Evolutionary conservation across 1,140 invertebrate species (phyloP).

Genomic region (Tenebrio molitor): DNA sequence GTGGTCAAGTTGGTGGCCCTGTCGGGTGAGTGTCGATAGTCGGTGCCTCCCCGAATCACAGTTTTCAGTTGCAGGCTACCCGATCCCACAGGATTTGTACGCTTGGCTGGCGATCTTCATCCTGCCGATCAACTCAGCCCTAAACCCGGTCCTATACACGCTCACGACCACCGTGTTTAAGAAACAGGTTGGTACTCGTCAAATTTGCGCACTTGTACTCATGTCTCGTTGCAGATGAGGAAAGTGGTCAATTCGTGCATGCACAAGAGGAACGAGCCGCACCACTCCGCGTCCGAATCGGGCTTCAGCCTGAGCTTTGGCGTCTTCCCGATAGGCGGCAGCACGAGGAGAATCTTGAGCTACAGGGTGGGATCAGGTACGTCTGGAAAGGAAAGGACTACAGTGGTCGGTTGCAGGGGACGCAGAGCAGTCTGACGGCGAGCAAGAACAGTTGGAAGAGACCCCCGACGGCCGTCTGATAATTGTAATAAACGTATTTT

Average conservation of each 20-base stretch:
- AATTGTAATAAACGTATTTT: conserved; percentile 38
- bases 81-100: conserved; percentile 70
- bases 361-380: conserved; percentile 48
- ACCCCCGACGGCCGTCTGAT: conserved; percentile 54
- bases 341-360: conserved; percentile 50
- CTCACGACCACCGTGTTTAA: conserved; percentile 74
- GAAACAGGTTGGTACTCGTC: conserved; percentile 66
- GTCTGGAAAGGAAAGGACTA: conserved; percentile 16
- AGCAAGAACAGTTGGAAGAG: conserved; percentile 58
- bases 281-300: conserved; percentile 58
- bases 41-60: conserved; percentile 1
- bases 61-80: conserved; percentile 62
- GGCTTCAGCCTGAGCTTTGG: conserved; percentile 60
- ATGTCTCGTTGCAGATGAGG: conserved; percentile 49
- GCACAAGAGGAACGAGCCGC: conserved; percentile 47
- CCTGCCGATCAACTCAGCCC: conserved; percentile 78
- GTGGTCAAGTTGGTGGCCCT: conserved; percentile 73
- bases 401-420: conserved; percentile 52
- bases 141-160: conserved; percentile 81
- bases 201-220: not conserved
- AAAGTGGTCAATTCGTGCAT: conserved; percentile 56
- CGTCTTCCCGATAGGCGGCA: conserved; percentile 55
- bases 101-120: conserved; percentile 80
- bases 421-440: conserved; percentile 55
- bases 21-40: conserved; percentile 65